Conservation (phyloP, 2,888 invertebrate species). For the Agapetus fuscipes region DNA sequence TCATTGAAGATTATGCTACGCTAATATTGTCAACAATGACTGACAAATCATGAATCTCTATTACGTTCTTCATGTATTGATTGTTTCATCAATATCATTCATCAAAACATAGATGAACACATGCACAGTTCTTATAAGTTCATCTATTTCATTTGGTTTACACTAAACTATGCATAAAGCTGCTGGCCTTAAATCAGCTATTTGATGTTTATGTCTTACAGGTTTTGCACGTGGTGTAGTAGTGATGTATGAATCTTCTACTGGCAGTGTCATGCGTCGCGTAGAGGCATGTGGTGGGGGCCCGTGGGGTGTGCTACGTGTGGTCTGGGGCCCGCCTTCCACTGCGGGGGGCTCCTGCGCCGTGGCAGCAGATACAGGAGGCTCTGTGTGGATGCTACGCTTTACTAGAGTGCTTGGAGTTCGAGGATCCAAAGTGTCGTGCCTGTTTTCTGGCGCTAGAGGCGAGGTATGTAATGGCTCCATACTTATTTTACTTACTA, state of each 20-base stretch:
- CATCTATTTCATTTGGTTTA: too few species aligned
- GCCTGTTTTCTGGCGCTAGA: conserved; percentile 92
- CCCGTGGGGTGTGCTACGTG: conserved; percentile 38
- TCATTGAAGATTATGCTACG: too few species aligned
- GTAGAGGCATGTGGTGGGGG: conserved; percentile 45
- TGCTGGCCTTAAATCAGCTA: too few species aligned
- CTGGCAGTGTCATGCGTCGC: conserved; percentile 66
- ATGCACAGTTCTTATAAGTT: too few species aligned
- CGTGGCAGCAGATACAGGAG: conserved; percentile 82
- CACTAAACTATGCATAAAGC: too few species aligned
- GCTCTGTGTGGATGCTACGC: conserved; percentile 89
- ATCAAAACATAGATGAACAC: too few species aligned
- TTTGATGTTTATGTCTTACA: conserved; percentile 10
- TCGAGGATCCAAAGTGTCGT: conserved; percentile 80
- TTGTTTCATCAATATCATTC: too few species aligned
- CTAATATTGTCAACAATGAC: too few species aligned
- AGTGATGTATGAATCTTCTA: conserved; percentile 79
- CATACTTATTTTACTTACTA: neutral
- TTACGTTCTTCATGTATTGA: too few species aligned
- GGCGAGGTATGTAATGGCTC: conserved; percentile 80
- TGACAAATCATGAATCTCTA: too few species aligned
- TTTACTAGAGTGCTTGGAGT: conserved; percentile 84
- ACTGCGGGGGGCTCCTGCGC: conserved; percentile 55
- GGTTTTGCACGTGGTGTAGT: conserved; percentile 70
- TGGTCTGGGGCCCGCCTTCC: conserved; percentile 40